A percentile compares a stretch with the other conserved stretches of the same genome.
phyloP scores from a whole-genome alignment of 2,113 vertebrate species.

The Acanthisitta chloris region DNA sequence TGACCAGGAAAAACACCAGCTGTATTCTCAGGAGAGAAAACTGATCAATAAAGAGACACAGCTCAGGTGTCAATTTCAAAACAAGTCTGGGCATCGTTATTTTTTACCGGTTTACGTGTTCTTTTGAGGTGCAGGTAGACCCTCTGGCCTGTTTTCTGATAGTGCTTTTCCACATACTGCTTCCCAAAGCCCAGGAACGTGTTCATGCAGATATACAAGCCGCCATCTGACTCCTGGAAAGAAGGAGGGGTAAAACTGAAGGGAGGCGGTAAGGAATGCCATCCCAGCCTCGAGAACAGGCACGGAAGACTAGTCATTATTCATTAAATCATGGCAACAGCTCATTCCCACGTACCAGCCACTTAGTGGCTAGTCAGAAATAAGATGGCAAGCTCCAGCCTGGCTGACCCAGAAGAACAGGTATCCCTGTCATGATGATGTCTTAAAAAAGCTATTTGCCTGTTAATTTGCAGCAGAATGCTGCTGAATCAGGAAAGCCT shows the following conservation, averaged over 20 bases:
- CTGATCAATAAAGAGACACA: not conserved
- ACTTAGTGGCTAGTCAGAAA: not conserved
- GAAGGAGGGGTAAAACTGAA: not conserved
- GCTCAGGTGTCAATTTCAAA: not conserved
- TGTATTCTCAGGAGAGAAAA: not conserved
- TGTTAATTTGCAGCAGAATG: not conserved
- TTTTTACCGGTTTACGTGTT: slow-evolving; percentile 83
- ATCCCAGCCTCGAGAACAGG: not conserved
- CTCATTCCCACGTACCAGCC: not conserved
- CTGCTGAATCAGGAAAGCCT: not conserved
- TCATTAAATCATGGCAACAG: not conserved
- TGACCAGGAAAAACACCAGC: not conserved
- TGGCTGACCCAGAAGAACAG: not conserved
- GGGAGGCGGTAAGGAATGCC: not conserved
- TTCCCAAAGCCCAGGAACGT: slow-evolving; percentile 95
- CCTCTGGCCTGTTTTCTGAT: slow-evolving; percentile 87
- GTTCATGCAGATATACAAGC: slow-evolving; percentile 97
- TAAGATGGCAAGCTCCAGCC: not conserved
- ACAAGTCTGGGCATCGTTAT: not conserved
- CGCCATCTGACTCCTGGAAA: slow-evolving; percentile 90
- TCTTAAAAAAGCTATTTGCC: not conserved
- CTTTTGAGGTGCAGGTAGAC: slow-evolving; percentile 93
- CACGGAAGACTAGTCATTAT: not conserved
- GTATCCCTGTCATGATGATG: not conserved
- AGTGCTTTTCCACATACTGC: slow-evolving; percentile 90